These are phyloP conservation scores for Myocastor coypus DNA, from an alignment of 2,113 vertebrate species.

Conservation along the genomic window DNA sequence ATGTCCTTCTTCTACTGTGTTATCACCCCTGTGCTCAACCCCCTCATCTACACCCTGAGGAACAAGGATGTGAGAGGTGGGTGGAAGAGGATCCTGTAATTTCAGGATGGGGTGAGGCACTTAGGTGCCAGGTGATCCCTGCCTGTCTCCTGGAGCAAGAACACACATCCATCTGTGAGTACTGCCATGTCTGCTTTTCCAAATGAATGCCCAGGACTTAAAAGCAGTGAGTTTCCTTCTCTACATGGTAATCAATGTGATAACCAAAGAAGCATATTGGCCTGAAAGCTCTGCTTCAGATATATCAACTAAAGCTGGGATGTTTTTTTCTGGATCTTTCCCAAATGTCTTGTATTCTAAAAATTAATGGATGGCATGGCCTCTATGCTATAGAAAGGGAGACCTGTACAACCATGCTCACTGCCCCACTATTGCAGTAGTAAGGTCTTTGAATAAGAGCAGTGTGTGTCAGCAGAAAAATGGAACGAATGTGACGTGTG, in stretches of 20 bases:
- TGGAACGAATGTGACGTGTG: not conserved
- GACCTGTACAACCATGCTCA: no score
- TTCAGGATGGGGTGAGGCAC: not conserved
- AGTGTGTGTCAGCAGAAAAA: no score
- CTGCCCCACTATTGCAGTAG: no score
- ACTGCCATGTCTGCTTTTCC: not conserved
- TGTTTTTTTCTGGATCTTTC: not conserved
- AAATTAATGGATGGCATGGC: not conserved
- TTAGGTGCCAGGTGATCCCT: not conserved
- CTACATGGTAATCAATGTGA: not conserved
- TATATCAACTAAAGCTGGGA: not conserved
- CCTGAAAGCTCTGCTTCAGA: not conserved
- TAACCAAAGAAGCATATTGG: not conserved
- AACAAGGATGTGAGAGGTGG: not conserved
- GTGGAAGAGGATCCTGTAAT: not conserved
- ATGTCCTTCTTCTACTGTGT: not conserved
- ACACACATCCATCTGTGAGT: not conserved
- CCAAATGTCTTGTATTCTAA: not conserved
- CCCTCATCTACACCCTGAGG: not conserved
- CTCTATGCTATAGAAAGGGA: no score
- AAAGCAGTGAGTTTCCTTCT: not conserved
- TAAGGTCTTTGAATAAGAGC: no score
- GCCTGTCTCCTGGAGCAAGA: not conserved
- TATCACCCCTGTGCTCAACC: no score
- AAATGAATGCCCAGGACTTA: not conserved